Base-by-base conservation (phyloP, 2,888 invertebrate species). In the Caenorhabditis plicata region DNA sequence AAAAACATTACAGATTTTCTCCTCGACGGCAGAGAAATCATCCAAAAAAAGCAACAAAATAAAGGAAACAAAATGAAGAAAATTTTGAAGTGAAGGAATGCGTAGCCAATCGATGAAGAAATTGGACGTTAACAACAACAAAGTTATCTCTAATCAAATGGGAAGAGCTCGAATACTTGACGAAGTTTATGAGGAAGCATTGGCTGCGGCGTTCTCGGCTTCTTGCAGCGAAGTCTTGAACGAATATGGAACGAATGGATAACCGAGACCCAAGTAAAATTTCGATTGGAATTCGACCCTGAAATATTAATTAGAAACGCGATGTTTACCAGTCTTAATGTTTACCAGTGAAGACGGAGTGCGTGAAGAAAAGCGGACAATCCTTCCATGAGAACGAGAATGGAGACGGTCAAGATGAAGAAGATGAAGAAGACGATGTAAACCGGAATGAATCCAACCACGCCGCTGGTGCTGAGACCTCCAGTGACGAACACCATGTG, bases 271-370 rank as follows among this genome's bases (percentile, higher is more conserved):
- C 33, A 86, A 82, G 83, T 98, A 96, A 85, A 98, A 96, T 83
- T 96, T 98, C 84, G 91, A 93, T 84, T 96, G 94, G 86, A 96
- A 96, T 84, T 96, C 96, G 68, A 96, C 95, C 90, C 90, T 90
- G 81, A 39, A 81, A 40, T 29, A 42, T 22, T 4, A 7, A 20
- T 4, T 7, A 20, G n/a, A 42, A 13, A 17, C 9, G n/a, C 25
- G 25, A 2, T 29, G 26, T 9, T 43, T 26, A 27, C 22, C 7
- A 19, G 9, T 2, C 17, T 46, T 26, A 15, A 74, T n/a, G n/a
- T n/a, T n/a, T n/a, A n/a, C 78, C 78, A 78, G 44, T 78, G 78
- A 38, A 78, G 71, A 66, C 78, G 75, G 17, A 78, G 74, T 8
- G 78, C 74, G 66, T 78, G 98, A 74, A 98, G 87, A 86, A 99